phyloP scores from a whole-genome alignment of 1,140 invertebrate genomes.

The Trachymyrmex cornetzi region DNA sequence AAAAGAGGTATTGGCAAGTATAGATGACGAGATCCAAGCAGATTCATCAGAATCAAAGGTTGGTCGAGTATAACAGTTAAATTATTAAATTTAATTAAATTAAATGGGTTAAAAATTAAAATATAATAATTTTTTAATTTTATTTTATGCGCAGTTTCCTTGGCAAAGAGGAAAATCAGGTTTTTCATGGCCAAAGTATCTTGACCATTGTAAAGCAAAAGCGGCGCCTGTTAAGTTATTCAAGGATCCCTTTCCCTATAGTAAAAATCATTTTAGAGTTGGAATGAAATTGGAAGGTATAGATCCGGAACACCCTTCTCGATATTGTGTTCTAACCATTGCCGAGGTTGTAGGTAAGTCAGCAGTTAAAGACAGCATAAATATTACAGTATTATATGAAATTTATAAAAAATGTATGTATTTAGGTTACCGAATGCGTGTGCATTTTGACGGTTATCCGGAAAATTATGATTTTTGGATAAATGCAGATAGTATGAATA shows the following conservation, averaged over 20 bases:
- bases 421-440: slow-evolving; percentile 92
- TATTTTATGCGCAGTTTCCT: slow-evolving; percentile 85
- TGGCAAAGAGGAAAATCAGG: slow-evolving; percentile 90
- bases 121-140: slow-evolving; percentile 35
- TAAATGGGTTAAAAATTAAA: not conserved
- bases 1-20: slow-evolving; percentile 80
- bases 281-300: slow-evolving; percentile 98
- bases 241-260: slow-evolving; percentile 91
- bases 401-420: slow-evolving; percentile 19
- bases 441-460: slow-evolving; percentile 97
- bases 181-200: slow-evolving; percentile 92
- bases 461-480: slow-evolving; percentile 97
- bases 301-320: slow-evolving; percentile 95
- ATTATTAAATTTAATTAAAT: slow-evolving; percentile 22
- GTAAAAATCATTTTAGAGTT: slow-evolving; percentile 91
- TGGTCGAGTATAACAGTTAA: not conserved
- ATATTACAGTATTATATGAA: not conserved
- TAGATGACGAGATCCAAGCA: slow-evolving; percentile 82
- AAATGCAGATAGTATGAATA: slow-evolving; percentile 95
- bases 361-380: not conserved
- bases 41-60: slow-evolving; percentile 81
- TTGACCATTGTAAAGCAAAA: slow-evolving; percentile 91
- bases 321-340: slow-evolving; percentile 96
- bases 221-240: slow-evolving; percentile 93
- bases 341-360: slow-evolving; percentile 90